Base-by-base conservation (phyloP, 2,797 vertebrate species). In the Eptatretus atami region DNA sequence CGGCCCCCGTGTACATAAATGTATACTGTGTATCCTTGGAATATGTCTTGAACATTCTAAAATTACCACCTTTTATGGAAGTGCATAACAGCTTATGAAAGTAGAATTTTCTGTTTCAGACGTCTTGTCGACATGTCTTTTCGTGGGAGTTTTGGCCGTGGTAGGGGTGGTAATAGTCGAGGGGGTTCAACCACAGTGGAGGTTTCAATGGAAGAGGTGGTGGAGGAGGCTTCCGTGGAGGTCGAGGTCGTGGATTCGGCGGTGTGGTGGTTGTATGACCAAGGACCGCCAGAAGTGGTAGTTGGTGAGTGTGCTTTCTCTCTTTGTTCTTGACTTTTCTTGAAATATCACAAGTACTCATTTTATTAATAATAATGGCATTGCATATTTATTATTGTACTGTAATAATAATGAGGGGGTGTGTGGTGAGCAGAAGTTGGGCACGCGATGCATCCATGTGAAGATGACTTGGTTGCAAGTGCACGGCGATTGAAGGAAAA, bases 391-490 rank as follows among this genome's bases (percentile, higher is more conserved):
- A 61, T 61, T 9, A n/a, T 61, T 12, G 25, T 61, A 61, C 25
- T 61, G 57, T 61, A 61, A 61, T 44, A 44, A 44, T 44, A 53
- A 6, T 63, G 64, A 65, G 54, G 53, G 3, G 55, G 65, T 52
- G 71, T 63, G 11, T 25, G 4, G 66, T 0, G 71, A 76, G 61
- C 73, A 98, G 92, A 78, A 1, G 11, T 94, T 63, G 92, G 92
- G 64, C 84, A 98, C 69, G 96, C 94, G 67, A 68, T 92, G 77
- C 92, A 98, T 68, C 88, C 90, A 0, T 98, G 90, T 72, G 90
- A 98, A 76, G 88, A 98, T 69, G 90, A 98, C 63, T 72, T 95
- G 11, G 86, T 98, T 86, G 82, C 67, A 95, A 81, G 70, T 96
- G 87, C 69, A 80, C 79, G 63, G 86, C 92, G 9, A 79, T 86